These are phyloP conservation scores for Cosmia trapezina DNA, from an alignment of 2,888 invertebrate species.

Conservation along the genomic window DNA sequence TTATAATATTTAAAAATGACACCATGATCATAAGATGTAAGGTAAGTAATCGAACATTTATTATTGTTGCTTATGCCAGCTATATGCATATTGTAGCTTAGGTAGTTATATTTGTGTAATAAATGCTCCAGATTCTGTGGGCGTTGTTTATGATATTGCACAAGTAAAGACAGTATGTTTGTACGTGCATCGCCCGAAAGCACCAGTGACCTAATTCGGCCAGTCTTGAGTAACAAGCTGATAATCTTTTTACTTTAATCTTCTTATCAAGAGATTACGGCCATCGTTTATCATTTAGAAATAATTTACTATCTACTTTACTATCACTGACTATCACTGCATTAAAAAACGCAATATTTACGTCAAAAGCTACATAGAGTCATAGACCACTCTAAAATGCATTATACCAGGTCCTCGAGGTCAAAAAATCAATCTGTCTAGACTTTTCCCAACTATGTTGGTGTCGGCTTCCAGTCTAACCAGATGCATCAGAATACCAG, in stretches of 20 bases:
- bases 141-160: constrained; percentile 44
- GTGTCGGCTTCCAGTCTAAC: no score
- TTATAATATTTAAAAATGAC: no score
- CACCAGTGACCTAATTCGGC: constrained; percentile 43
- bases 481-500: no score
- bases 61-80: neutral
- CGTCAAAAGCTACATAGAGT: neutral
- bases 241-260: constrained; percentile 44
- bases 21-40: no score
- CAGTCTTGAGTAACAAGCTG: constrained; percentile 27
- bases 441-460: no score
- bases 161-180: constrained; percentile 38
- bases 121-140: constrained; percentile 42
- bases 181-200: constrained; percentile 26
- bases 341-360: neutral
- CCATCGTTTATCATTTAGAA: constrained; percentile 25
- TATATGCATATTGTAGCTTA: no score
- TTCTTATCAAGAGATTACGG: constrained; percentile 37
- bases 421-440: no score
- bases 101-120: neutral
- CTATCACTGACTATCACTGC: neutral
- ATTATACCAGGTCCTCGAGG: no score
- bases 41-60: no score
- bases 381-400: neutral
- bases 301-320: constrained; percentile 2